These are phyloP conservation scores for Acestrorhynchus altus DNA, from an alignment of 2,797 vertebrate species.

Conservation along the genomic window DNA sequence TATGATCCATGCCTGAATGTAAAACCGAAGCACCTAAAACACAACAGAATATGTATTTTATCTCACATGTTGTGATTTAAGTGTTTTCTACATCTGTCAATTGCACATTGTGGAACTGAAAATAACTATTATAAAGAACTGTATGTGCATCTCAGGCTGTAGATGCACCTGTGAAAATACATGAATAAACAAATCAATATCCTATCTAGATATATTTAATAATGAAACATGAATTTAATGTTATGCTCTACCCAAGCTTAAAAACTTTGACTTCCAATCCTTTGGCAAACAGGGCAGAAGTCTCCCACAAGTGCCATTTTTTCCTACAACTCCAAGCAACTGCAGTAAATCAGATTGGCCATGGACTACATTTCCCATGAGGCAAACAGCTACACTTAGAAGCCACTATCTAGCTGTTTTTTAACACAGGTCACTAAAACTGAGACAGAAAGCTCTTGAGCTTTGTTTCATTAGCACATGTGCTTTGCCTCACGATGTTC, in stretches of 20 bases:
- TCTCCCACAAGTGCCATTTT: slow-evolving; percentile 79
- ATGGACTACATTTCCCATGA: slow-evolving; percentile 53
- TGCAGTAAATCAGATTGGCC: slow-evolving; percentile 49
- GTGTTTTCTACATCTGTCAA: slow-evolving; percentile 68
- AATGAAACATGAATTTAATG: slow-evolving; percentile 67
- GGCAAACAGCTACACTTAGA: slow-evolving; percentile 35
- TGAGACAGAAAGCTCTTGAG: slow-evolving; percentile 1
- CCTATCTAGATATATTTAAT: slow-evolving; percentile 76
- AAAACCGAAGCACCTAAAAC: slow-evolving; percentile 56
- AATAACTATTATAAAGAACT: not conserved
- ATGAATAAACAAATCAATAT: slow-evolving; percentile 70
- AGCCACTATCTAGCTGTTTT: slow-evolving; percentile 21
- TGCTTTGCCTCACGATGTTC: slow-evolving; percentile 12
- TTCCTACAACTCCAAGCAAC: slow-evolving; percentile 26
- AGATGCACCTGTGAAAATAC: slow-evolving; percentile 49
- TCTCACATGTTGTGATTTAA: slow-evolving; percentile 75
- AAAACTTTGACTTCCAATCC: slow-evolving; percentile 63
- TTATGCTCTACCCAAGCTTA: slow-evolving; percentile 50
- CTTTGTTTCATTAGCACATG: slow-evolving; percentile 4
- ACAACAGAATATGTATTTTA: slow-evolving; percentile 58
- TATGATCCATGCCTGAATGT: slow-evolving; percentile 51
- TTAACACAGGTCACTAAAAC: slow-evolving; percentile 5
- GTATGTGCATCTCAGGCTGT: slow-evolving; percentile 51
- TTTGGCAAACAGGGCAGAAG: slow-evolving; percentile 72
- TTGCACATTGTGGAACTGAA: slow-evolving; percentile 73